Evolutionary conservation across 1,140 invertebrate genomes (phyloP).

Genomic region (Bombus impatiens): DNA sequence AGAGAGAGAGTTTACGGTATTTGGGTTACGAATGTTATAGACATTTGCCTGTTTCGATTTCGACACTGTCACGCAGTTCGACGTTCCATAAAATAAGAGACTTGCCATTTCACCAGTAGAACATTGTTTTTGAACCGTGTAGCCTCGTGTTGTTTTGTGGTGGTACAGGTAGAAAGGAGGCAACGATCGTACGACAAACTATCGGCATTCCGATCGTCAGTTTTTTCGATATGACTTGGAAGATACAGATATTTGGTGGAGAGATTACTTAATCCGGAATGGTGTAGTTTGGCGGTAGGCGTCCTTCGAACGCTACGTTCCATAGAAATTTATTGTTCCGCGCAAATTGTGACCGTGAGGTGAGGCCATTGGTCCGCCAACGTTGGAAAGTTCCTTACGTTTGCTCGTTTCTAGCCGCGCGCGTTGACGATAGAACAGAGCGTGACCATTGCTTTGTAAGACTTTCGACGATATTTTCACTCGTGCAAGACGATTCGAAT

Average conservation of each 20-base stretch:
- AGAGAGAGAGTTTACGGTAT: too few species aligned
- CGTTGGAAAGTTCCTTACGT: background rate
- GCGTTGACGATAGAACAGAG: background rate
- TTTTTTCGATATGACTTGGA: background rate
- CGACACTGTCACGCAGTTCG: too few species aligned
- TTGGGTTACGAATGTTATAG: too few species aligned
- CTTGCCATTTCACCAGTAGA: too few species aligned
- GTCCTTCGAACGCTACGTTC: slow-evolving; percentile 9
- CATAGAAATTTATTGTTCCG: slow-evolving; percentile 3
- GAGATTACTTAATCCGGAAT: background rate
- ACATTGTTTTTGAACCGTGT: too few species aligned
- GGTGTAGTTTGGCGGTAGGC: background rate
- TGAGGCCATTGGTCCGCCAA: background rate
- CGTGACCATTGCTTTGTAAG: background rate
- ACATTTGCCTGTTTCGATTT: too few species aligned
- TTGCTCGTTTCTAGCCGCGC: too few species aligned
- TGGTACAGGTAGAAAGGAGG: too few species aligned
- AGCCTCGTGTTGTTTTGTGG: too few species aligned
- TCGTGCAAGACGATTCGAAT: background rate
- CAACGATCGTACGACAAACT: too few species aligned
- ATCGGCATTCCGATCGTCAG: too few species aligned
- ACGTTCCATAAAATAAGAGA: too few species aligned
- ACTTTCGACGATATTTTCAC: background rate
- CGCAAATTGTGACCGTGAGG: background rate
- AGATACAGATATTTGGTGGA: background rate